Conservation (phyloP, 2,113 vertebrate genomes). For the Phalacrocorax brasilianus region DNA sequence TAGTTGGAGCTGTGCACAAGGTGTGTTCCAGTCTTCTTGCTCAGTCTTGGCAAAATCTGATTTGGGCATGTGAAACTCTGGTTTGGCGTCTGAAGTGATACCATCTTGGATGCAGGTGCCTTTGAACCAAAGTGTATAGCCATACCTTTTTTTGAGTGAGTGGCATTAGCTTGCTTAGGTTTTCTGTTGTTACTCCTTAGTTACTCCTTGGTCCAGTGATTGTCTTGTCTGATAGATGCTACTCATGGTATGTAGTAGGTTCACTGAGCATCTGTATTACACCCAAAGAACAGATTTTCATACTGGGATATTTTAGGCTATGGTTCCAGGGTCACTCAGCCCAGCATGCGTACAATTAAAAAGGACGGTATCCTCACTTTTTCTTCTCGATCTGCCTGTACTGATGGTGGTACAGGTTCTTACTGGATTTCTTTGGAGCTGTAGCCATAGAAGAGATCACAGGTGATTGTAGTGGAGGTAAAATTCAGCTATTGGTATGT, state of each 20-base stretch:
- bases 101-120: background rate
- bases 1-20: background rate
- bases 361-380: accelerated
- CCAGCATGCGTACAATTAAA: background rate
- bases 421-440: background rate
- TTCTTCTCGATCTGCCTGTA: background rate
- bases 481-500: background rate
- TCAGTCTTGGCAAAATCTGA: background rate
- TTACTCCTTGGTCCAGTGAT: background rate
- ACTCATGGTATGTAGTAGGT: background rate
- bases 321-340: background rate
- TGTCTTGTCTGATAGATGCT: background rate
- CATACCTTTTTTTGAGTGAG: background rate
- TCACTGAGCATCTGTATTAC: accelerated
- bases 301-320: background rate
- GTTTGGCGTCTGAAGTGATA: background rate
- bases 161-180: background rate
- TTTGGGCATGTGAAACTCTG: background rate
- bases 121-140: background rate
- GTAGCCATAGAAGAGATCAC: background rate
- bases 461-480: background rate
- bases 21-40: background rate
- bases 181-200: background rate
- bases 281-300: background rate
- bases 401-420: background rate